Evolutionary conservation across 1,140 invertebrate species (phyloP).

Genomic region (Drosophila repletoides): DNA sequence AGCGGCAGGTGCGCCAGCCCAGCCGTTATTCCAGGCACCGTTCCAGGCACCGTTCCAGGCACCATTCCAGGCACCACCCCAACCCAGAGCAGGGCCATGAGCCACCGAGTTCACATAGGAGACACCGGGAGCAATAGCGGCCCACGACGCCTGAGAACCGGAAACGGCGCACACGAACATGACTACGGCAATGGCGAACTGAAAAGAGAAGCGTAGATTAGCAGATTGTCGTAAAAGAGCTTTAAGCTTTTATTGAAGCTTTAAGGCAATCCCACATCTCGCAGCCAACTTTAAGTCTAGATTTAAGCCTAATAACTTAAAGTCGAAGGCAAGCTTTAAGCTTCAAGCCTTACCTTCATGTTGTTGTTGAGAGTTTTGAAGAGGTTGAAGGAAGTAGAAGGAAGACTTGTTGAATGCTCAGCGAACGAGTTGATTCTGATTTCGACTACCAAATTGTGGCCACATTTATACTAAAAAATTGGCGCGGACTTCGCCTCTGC

Average conservation of each 20-base stretch:
- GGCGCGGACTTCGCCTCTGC: constrained; percentile 51
- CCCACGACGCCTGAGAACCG: constrained; percentile 74
- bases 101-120: constrained; percentile 70
- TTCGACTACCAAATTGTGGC: constrained; percentile 78
- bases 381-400: constrained; percentile 66
- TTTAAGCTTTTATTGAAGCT: too few relatives aligned
- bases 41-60: constrained; percentile 62
- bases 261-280: too few relatives aligned
- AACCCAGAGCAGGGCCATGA: constrained; percentile 56
- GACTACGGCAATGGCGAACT: constrained; percentile 82
- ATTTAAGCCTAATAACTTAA: too few relatives aligned
- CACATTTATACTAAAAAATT: constrained; percentile 81
- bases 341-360: constrained; percentile 72
- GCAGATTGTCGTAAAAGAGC: not conserved
- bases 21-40: constrained; percentile 57
- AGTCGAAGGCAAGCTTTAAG: not conserved
- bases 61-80: constrained; percentile 54
- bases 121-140: constrained; percentile 65
- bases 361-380: constrained; percentile 59
- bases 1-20: constrained; percentile 63
- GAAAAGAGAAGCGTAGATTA: constrained; percentile 14
- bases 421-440: constrained; percentile 82
- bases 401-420: constrained; percentile 74
- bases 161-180: constrained; percentile 80
- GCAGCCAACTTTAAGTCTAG: too few relatives aligned